phyloP scores from a whole-genome alignment of 2,888 invertebrate genomes.

The Leptinotarsa juncta region DNA sequence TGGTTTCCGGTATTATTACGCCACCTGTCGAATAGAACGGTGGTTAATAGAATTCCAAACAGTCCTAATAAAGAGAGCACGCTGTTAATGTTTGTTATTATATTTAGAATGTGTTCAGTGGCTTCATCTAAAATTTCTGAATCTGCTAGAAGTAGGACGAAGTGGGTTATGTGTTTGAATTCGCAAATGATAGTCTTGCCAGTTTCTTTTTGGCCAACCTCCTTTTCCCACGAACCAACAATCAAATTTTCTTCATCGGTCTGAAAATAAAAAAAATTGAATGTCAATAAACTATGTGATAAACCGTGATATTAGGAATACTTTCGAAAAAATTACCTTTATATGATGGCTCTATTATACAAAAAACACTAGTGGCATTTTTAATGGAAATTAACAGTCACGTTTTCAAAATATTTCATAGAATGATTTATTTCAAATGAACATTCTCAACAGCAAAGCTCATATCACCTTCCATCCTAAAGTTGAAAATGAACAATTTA shows the following conservation, averaged over 20 bases:
- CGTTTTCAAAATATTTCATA: too few species aligned
- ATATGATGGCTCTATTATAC: too few species aligned
- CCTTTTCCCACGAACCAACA: constrained; percentile 63
- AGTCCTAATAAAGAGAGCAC: constrained; percentile 68
- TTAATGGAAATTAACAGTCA: too few species aligned
- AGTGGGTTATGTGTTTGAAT: constrained; percentile 71
- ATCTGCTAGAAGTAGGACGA: constrained; percentile 68
- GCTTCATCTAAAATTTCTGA: constrained; percentile 52
- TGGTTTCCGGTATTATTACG: constrained; percentile 65
- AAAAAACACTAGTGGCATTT: too few species aligned
- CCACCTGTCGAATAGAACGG: constrained; percentile 71
- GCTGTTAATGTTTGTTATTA: constrained; percentile 69
- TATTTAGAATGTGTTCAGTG: constrained; percentile 52
- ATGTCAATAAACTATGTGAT: too few species aligned
- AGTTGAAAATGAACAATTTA: too few species aligned
- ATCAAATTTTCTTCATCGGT: constrained; percentile 21
- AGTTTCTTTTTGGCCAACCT: constrained; percentile 51
- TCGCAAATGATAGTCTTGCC: constrained; percentile 65
- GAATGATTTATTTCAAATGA: too few species aligned
- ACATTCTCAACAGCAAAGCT: too few species aligned
- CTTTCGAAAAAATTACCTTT: too few species aligned
- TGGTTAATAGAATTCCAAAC: constrained; percentile 67
- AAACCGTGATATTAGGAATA: too few species aligned
- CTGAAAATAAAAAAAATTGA: not conserved
- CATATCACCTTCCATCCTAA: too few species aligned